Percentiles rank a stretch among this genome's conserved stretches.
These are phyloP conservation scores for Gopherus flavomarginatus DNA, from an alignment of 2,113 vertebrate genomes.

Conservation along the genomic window DNA sequence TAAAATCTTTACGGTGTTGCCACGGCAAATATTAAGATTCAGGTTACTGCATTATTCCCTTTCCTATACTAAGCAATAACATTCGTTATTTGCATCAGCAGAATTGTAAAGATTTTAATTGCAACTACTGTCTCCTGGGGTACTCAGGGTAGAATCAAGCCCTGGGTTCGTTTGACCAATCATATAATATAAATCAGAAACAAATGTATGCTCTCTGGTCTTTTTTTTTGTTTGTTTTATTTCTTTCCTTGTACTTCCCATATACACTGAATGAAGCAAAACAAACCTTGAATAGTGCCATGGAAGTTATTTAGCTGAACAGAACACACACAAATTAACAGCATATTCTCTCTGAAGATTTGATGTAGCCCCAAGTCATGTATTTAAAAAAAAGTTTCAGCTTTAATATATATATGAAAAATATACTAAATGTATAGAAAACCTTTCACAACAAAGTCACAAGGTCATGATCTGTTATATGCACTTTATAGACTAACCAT, in stretches of 20 bases:
- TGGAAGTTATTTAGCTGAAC: not conserved
- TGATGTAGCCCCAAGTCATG: not conserved
- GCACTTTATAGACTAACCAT: not conserved
- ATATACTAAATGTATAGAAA: not conserved
- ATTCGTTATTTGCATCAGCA: not conserved
- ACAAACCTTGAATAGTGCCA: not conserved
- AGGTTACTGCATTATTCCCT: not conserved
- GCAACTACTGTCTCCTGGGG: not conserved
- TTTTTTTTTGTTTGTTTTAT: not conserved
- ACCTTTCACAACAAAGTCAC: not conserved
- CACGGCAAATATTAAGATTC: not conserved
- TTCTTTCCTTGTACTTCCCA: not conserved
- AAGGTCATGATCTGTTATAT: not conserved
- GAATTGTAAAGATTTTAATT: not conserved
- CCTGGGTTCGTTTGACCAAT: not conserved
- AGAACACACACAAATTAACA: not conserved
- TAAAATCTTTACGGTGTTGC: not conserved
- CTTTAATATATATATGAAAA: not conserved
- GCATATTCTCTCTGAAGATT: not conserved
- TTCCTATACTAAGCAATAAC: not conserved
- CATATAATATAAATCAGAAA: fast-evolving
- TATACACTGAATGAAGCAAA: not conserved
- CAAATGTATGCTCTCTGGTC: not conserved
- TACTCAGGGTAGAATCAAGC: not conserved
- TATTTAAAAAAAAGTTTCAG: not conserved